Conservation (phyloP, 2,888 invertebrate species). For the Drosophila birchii region DNA sequence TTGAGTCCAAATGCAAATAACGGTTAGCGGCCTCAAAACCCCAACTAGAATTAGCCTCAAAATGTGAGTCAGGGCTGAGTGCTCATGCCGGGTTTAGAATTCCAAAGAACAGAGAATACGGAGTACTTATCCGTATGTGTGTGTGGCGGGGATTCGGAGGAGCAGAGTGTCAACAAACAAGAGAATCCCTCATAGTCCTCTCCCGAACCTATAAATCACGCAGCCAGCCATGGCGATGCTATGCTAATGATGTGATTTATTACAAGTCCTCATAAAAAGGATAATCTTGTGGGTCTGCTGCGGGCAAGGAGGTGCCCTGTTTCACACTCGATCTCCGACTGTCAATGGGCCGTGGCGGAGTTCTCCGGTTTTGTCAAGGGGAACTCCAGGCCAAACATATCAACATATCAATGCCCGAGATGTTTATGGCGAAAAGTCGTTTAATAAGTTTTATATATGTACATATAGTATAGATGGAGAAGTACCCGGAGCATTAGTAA, state of each 20-base stretch:
- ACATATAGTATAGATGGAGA: neutral
- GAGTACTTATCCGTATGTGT: neutral
- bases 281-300: slow-evolving; percentile 45
- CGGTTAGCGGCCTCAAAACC: slow-evolving; percentile 63
- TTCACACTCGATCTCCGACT: slow-evolving; percentile 72
- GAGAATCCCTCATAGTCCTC: slow-evolving; percentile 33
- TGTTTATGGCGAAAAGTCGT: slow-evolving; percentile 55
- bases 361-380: slow-evolving; percentile 27
- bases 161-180: slow-evolving; percentile 70
- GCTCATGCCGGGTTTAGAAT: slow-evolving; percentile 5
- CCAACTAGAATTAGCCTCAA: slow-evolving; percentile 28
- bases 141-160: slow-evolving; percentile 39
- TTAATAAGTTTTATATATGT: slow-evolving; percentile 54
- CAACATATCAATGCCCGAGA: slow-evolving; percentile 48
- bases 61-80: slow-evolving; percentile 51
- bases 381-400: slow-evolving; percentile 46
- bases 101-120: slow-evolving; percentile 1
- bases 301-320: slow-evolving; percentile 56
- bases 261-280: slow-evolving; percentile 54
- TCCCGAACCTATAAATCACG: slow-evolving; percentile 63
- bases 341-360: slow-evolving; percentile 59
- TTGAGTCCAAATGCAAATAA: slow-evolving; percentile 74
- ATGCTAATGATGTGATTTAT: slow-evolving; percentile 78
- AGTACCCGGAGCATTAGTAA: slow-evolving; percentile 18
- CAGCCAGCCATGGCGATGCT: slow-evolving; percentile 43